phyloP scores from a whole-genome alignment of 92 coral and sea anemone genomes.

The Heliopora coerulea region DNA sequence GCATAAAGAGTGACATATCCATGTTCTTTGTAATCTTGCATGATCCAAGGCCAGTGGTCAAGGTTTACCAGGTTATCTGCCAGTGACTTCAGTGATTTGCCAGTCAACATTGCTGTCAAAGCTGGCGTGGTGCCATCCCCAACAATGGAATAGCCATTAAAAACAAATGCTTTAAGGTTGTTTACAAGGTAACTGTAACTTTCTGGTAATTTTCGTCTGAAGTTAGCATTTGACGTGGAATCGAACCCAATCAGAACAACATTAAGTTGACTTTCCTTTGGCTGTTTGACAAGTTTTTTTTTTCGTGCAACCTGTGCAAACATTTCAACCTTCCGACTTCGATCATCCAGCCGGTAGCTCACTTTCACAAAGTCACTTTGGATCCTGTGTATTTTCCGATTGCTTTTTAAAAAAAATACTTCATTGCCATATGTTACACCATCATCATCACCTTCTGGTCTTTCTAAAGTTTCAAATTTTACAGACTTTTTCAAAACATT shows the following conservation, averaged over 20 bases:
- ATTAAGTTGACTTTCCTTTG: slow-evolving; percentile 45
- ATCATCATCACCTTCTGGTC: slow-evolving; percentile 63
- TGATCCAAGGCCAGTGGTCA: slow-evolving; percentile 71
- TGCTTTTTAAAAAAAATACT: slow-evolving; percentile 42
- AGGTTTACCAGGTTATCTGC: slow-evolving; percentile 22
- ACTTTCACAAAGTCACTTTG: slow-evolving; percentile 57
- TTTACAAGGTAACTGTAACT: slow-evolving; percentile 54
- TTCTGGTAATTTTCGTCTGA: slow-evolving; percentile 60
- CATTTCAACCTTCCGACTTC: slow-evolving; percentile 47
- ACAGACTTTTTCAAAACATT: slow-evolving; percentile 51
- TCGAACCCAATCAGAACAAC: slow-evolving; percentile 72
- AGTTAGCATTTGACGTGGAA: slow-evolving; percentile 75
- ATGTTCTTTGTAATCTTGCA: slow-evolving; percentile 55
- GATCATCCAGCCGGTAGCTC: slow-evolving; percentile 45
- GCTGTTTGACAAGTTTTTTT: slow-evolving; percentile 29
- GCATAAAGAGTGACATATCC: slow-evolving; percentile 73
- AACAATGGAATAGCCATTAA: slow-evolving; percentile 68
- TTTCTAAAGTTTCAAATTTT: slow-evolving; percentile 41
- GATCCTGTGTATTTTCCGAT: slow-evolving; percentile 20
- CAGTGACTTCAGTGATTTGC: slow-evolving; percentile 48
- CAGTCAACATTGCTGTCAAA: slow-evolving; percentile 65
- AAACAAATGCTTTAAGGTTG: slow-evolving; percentile 56
- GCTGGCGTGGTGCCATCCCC: slow-evolving; percentile 82
- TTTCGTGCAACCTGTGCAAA: slow-evolving; percentile 59
- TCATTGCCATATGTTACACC: slow-evolving; percentile 52